Evolutionary conservation across 2,888 invertebrate genomes (phyloP).

Genomic region (Lasioglossum oenotherae): DNA sequence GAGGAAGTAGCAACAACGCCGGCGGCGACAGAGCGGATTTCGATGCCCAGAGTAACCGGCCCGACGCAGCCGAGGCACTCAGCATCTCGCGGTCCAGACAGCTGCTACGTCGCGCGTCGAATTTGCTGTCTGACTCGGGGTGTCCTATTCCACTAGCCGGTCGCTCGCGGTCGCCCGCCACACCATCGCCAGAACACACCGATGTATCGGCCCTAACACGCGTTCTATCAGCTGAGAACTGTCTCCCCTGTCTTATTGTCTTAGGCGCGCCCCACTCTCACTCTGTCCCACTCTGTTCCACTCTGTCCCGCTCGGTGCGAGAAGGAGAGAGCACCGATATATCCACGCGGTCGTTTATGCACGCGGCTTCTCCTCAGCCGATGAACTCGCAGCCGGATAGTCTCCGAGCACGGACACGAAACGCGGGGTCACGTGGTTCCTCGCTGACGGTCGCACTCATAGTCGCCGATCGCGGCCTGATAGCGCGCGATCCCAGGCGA

Average conservation of each 20-base stretch:
- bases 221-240: constrained; percentile 24
- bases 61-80: constrained; percentile 76
- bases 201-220: not conserved
- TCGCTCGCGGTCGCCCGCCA: not conserved
- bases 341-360: constrained; percentile 26
- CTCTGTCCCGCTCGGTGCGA: not conserved
- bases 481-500: not conserved
- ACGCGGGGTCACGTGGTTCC: not conserved
- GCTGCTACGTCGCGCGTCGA: constrained; percentile 51
- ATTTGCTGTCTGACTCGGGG: not conserved
- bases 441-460: not conserved
- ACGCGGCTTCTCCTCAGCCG: constrained; percentile 14
- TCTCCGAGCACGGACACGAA: not conserved
- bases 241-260: constrained; percentile 23
- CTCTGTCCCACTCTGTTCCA: not conserved
- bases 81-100: constrained; percentile 76
- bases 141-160: constrained; percentile 11
- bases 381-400: not conserved
- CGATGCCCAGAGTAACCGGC: constrained; percentile 78
- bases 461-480: not conserved
- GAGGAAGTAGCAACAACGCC: constrained; percentile 48
- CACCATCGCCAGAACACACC: not conserved
- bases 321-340: not conserved
- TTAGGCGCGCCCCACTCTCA: not conserved
- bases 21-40: constrained; percentile 51